phyloP scores from a whole-genome alignment of 2,113 vertebrate species.

The Peucedramus taeniatus region DNA sequence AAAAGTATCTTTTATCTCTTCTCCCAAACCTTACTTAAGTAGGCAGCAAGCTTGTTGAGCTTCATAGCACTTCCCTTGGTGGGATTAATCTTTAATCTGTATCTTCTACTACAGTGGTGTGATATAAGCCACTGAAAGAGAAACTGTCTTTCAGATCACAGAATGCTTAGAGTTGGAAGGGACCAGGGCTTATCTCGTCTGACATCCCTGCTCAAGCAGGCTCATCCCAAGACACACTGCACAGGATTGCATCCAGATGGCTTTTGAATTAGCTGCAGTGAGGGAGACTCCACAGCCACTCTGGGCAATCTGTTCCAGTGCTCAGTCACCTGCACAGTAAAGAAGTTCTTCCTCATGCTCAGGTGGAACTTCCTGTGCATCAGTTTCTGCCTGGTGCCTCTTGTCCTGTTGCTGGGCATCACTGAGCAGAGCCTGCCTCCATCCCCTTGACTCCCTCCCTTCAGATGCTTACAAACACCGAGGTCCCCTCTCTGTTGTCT shows the following conservation, averaged over 20 bases:
- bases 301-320: neutral
- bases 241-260: neutral
- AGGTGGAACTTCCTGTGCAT: neutral
- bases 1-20: neutral
- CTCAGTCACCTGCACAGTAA: neutral
- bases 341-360: neutral
- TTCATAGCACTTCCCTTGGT: neutral
- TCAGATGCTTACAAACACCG: neutral
- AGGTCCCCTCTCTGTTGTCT: accelerated
- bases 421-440: neutral
- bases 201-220: neutral
- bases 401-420: neutral
- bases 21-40: neutral
- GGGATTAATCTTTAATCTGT: neutral
- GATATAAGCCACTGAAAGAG: neutral
- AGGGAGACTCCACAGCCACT: neutral
- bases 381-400: accelerated
- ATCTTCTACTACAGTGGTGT: neutral
- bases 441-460: neutral
- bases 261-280: neutral
- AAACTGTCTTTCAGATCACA: neutral
- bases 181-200: neutral
- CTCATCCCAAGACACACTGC: neutral
- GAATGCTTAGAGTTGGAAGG: neutral
- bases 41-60: neutral